Conservation (phyloP, 2,113 vertebrate genomes). For the Vidua macroura region DNA sequence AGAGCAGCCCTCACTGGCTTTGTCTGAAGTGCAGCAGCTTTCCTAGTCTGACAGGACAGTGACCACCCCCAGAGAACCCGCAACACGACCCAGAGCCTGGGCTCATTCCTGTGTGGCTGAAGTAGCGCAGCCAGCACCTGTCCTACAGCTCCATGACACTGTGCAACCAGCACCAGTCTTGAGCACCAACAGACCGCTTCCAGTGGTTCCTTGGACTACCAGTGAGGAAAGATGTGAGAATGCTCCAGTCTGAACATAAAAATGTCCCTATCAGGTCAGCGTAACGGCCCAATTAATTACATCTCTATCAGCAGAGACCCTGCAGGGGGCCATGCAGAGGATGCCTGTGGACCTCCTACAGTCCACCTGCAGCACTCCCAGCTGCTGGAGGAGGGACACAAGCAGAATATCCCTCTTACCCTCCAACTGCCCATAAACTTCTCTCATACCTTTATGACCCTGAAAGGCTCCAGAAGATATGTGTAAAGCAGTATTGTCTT, state of each 20-base stretch:
- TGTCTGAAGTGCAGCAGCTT: not conserved
- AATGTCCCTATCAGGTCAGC: not conserved
- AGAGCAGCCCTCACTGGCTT: not conserved
- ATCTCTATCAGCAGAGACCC: not conserved
- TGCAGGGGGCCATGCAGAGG: rapidly evolving
- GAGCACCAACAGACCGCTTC: not conserved
- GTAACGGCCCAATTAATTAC: not conserved
- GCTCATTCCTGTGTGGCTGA: not conserved
- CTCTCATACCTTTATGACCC: not conserved
- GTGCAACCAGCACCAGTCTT: not conserved
- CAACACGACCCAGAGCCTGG: not conserved
- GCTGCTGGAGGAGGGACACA: not conserved
- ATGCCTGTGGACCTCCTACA: rapidly evolving
- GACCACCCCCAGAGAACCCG: not conserved
- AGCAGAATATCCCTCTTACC: not conserved
- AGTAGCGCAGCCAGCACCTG: rapidly evolving
- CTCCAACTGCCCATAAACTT: not conserved
- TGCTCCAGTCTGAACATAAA: not conserved
- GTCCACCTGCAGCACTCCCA: not conserved
- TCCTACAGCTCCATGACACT: not conserved
- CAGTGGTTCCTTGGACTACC: not conserved
- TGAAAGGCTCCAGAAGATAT: not conserved
- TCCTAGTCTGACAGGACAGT: not conserved
- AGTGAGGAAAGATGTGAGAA: not conserved
- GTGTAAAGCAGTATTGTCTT: not conserved